Conservation (phyloP, 2,113 vertebrate genomes). For the Brachyhypopomus occidentalis region DNA sequence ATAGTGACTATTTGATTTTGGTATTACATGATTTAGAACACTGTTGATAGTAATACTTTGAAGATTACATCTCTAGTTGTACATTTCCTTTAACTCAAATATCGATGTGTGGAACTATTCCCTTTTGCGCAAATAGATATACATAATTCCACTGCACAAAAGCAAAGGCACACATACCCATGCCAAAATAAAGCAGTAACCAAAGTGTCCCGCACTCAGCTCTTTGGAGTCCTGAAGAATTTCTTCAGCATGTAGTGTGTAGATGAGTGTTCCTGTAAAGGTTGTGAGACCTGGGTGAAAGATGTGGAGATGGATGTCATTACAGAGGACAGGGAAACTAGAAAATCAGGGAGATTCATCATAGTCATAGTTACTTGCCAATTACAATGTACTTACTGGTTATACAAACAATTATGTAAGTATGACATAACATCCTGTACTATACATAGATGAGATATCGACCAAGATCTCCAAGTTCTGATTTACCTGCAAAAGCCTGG, state of each 20-base stretch:
- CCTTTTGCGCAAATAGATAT: slow-evolving; percentile 86
- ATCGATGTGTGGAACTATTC: slow-evolving; percentile 58
- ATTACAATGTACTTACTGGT: too few species aligned
- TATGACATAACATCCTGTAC: too few species aligned
- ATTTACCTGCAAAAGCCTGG: slow-evolving; percentile 84
- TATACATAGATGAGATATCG: not conserved
- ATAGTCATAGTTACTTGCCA: not conserved
- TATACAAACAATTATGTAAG: too few species aligned
- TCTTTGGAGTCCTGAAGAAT: slow-evolving; percentile 68
- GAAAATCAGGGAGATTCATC: not conserved
- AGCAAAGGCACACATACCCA: slow-evolving; percentile 86
- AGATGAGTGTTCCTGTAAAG: slow-evolving; percentile 82
- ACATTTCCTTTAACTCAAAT: not conserved
- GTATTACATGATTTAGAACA: not conserved
- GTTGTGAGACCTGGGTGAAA: slow-evolving; percentile 72
- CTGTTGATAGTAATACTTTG: not conserved
- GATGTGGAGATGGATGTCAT: not conserved
- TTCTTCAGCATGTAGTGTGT: slow-evolving; percentile 77
- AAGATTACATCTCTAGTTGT: not conserved
- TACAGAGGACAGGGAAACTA: not conserved
- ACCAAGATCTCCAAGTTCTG: not conserved
- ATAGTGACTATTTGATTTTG: not conserved
- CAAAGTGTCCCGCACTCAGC: slow-evolving; percentile 74
- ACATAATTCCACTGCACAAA: slow-evolving; percentile 81
- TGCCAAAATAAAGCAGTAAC: slow-evolving; percentile 84